phyloP scores from a whole-genome alignment of 2,888 invertebrate species.

The Helleia helle region DNA sequence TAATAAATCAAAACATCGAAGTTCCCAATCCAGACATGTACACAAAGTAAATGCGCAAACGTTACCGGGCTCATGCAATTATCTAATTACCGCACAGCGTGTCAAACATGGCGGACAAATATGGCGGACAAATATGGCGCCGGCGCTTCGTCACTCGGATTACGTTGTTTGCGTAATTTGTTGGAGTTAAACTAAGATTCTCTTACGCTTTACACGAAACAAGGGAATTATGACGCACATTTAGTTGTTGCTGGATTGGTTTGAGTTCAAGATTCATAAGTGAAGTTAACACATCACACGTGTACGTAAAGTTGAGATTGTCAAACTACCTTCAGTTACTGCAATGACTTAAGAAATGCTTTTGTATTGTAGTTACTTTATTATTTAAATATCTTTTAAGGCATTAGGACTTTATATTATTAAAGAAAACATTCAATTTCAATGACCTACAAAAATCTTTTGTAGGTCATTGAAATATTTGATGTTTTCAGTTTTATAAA shows the following conservation, averaged over 20 bases:
- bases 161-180: conserved; percentile 50
- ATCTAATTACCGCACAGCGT: conserved; percentile 46
- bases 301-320: no score
- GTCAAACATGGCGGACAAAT: conserved; percentile 39
- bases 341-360: no score
- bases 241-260: no score
- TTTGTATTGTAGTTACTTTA: no score
- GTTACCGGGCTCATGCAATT: conserved; percentile 45
- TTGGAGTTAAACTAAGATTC: conserved; percentile 44
- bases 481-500: not conserved
- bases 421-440: no score
- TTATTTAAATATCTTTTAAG: no score
- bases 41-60: conserved; percentile 34
- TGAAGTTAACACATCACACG: no score
- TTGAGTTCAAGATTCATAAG: no score
- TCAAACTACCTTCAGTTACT: conserved; percentile 1
- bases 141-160: conserved; percentile 34
- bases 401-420: no score
- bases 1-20: conserved; percentile 10
- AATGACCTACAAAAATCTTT: no score
- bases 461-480: no score
- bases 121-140: conserved; percentile 37
- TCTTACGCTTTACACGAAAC: conserved; percentile 13
- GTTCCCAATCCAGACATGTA: conserved; percentile 22
- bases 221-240: conserved; percentile 15